Conservation (phyloP, 2,888 invertebrate species). For the Drosophila rellima region DNA sequence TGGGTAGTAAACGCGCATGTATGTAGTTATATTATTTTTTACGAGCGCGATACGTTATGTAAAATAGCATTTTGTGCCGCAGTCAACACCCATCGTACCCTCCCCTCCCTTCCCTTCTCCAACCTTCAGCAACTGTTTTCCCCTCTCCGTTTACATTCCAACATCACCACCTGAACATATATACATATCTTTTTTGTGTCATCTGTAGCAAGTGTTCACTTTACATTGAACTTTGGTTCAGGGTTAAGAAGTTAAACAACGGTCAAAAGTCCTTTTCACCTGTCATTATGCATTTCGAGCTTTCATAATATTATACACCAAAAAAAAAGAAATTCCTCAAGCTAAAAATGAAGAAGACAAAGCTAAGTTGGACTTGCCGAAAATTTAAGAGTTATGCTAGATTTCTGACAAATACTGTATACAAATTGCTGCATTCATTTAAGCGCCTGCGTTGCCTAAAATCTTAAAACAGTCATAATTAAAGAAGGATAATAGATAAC, state of each 20-base stretch:
- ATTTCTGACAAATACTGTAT: no score
- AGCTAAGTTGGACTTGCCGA: not conserved
- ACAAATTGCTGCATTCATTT: no score
- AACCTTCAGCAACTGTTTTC: not conserved
- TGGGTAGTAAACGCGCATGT: conserved; percentile 74
- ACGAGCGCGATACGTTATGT: conserved; percentile 78
- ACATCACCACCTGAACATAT: not conserved
- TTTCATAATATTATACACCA: not conserved
- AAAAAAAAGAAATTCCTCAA: no score
- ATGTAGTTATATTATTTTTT: conserved; percentile 81
- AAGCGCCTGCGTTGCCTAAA: not conserved
- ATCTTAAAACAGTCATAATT: not conserved
- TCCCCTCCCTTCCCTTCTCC: not conserved
- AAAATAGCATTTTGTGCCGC: conserved; percentile 63
- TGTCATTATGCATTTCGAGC: not conserved
- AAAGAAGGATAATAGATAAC: not conserved
- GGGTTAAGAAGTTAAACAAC: not conserved
- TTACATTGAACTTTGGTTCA: not conserved
- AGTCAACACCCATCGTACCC: conserved; percentile 12
- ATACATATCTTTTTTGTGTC: not conserved
- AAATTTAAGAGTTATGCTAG: not conserved
- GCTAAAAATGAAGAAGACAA: no score
- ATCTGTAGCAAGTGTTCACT: not conserved
- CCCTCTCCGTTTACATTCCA: not conserved
- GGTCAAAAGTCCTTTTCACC: not conserved